phyloP scores from a whole-genome alignment of 2,797 vertebrate genomes.

The Rhinoraja longicauda region DNA sequence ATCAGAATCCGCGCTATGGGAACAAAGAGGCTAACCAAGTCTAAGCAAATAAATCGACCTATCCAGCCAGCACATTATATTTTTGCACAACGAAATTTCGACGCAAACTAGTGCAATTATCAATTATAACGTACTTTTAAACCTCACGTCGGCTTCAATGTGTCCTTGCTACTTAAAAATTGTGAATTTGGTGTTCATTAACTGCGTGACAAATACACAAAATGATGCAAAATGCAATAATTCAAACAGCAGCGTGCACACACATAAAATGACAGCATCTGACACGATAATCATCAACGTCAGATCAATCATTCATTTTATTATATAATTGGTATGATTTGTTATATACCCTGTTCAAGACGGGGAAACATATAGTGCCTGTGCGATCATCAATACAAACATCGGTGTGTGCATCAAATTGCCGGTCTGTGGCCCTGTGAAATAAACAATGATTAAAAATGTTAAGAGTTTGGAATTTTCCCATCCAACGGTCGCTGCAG shows the following conservation, averaged over 20 bases:
- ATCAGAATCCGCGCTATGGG: slow-evolving; percentile 6
- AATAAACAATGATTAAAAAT: slow-evolving; percentile 37
- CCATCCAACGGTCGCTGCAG: slow-evolving; percentile 3
- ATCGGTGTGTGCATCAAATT: neutral
- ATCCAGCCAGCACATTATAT: too few relatives aligned
- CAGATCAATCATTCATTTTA: too few relatives aligned
- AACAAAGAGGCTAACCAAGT: neutral
- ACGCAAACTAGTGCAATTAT: neutral
- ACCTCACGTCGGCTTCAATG: neutral
- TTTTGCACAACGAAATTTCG: neutral
- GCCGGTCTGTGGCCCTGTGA: neutral
- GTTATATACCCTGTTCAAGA: neutral
- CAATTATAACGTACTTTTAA: neutral
- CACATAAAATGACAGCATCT: neutral
- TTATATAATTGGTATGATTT: neutral
- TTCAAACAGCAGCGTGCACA: neutral
- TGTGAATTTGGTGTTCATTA: neutral
- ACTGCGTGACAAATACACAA: neutral
- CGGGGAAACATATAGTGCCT: neutral
- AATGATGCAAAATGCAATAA: neutral
- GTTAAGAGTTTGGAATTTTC: slow-evolving; percentile 17
- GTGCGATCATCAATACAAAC: too few relatives aligned
- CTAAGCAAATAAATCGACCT: neutral
- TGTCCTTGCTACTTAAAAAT: neutral
- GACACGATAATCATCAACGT: too few relatives aligned